Base-by-base conservation (phyloP, 1,140 invertebrate species). In the Temnothorax nylanderi region DNA sequence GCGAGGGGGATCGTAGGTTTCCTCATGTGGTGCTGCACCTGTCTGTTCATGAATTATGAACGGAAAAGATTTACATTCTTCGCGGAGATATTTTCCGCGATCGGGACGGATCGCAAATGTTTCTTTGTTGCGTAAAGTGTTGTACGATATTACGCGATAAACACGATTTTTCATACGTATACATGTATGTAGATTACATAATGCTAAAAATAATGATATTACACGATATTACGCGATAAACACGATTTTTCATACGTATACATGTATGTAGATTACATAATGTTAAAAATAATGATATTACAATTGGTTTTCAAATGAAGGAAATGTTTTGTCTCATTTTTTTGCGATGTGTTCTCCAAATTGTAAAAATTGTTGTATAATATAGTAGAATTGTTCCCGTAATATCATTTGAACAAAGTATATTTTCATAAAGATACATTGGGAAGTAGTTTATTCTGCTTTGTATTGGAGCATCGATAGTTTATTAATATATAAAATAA, bases 11-110 rank as follows among this genome's bases (percentile, higher is more conserved):
- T 44, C 16, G 21, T 26, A 58, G 26, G 3, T 11, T 75, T 41
- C 13, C 34, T 69, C 37, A 34, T 8, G 10, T 21, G 2, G 13
- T 11, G n/a, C 8, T 69, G 26, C 10, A 26, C 18, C 5, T 44
- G 26, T 49, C 49, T 32, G 34, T 54, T 56, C 64, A 44, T 81
- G 64, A 69, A 80, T 67, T 69, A 69, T 67, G 2, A 75, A 32
- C 44, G 76, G 37, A n/a, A 26, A 47, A 32, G 11, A n/a, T 62
- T 41, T 62, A 34, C 41, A 47, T 62, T 44, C 56, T 77, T 44
- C 8, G 8, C 44, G 1, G 11, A 41, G 3, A 10, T 51, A 34
- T n/a, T 21, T 77, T 77, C 41, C 21, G 56, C 26, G 41, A 37
- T 78, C 18, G 44, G 3, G 8, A 13, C 26, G 10, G 0, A n/a